phyloP scores from a whole-genome alignment of 1,140 invertebrate species.

The Eurosta solidaginis region DNA sequence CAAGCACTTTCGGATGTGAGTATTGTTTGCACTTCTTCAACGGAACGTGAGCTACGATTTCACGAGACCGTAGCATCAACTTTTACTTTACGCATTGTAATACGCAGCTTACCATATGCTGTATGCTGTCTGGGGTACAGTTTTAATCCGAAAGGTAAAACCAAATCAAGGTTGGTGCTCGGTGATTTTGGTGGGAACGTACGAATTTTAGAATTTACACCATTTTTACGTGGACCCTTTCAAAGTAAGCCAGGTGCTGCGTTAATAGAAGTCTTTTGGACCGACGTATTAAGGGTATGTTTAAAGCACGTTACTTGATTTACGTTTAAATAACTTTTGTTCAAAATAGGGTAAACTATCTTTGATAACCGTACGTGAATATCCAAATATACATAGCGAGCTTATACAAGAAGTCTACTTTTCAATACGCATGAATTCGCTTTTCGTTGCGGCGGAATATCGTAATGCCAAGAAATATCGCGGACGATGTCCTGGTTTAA shows the following conservation, averaged over 20 bases:
- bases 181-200: conserved; percentile 72
- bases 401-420: conserved; percentile 70
- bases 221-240: conserved; percentile 68
- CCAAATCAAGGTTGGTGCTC: conserved; percentile 67
- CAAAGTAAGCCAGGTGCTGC: conserved; percentile 66
- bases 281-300: conserved; percentile 63
- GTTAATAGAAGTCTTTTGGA: conserved; percentile 64
- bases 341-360: conserved; percentile 52
- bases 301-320: neutral
- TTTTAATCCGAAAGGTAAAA: conserved; percentile 64
- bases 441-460: conserved; percentile 64
- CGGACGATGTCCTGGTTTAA: conserved; percentile 47
- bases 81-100: conserved; percentile 68
- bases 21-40: conserved; percentile 70
- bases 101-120: conserved; percentile 64
- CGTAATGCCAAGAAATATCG: conserved; percentile 52
- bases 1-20: conserved; percentile 72
- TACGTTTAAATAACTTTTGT: neutral
- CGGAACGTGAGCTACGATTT: conserved; percentile 72
- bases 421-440: conserved; percentile 63
- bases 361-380: conserved; percentile 62
- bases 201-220: conserved; percentile 66
- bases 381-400: conserved; percentile 65
- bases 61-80: conserved; percentile 73
- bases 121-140: conserved; percentile 67